These are phyloP conservation scores for Tichodroma muraria DNA, from an alignment of 2,113 vertebrate species.

Conservation along the genomic window DNA sequence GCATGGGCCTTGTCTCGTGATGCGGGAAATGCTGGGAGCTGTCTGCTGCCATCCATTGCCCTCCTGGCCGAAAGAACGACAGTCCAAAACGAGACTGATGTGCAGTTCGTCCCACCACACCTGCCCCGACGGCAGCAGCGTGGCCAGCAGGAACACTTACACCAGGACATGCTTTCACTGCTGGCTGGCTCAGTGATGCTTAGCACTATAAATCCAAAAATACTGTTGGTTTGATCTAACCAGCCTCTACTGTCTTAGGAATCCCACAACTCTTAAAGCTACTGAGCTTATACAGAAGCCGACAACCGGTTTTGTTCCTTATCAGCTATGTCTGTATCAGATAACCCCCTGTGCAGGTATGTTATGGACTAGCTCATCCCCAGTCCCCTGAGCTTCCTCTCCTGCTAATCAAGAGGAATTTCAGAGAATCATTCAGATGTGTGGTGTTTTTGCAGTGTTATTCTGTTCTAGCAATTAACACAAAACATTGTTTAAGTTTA, in stretches of 20 bases:
- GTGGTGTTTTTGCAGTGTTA: background rate
- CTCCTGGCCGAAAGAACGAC: background rate
- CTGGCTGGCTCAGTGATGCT: background rate
- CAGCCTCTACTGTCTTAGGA: background rate
- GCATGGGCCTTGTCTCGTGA: background rate
- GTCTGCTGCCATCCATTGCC: background rate
- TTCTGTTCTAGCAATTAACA: conserved; percentile 24
- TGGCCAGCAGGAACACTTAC: fast-evolving
- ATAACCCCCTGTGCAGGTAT: background rate
- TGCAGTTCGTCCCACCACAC: fast-evolving
- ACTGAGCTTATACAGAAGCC: background rate
- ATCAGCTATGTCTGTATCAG: background rate
- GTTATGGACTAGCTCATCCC: background rate
- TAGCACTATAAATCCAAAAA: background rate
- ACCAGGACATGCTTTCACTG: background rate
- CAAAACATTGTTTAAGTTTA: background rate
- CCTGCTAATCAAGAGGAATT: background rate
- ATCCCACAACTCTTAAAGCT: background rate
- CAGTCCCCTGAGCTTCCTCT: background rate
- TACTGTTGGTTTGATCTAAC: background rate
- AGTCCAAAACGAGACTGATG: background rate
- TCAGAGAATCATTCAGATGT: background rate
- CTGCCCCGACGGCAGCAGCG: background rate
- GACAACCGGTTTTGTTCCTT: background rate
- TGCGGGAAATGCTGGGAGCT: fast-evolving